Evolutionary conservation across 1,140 invertebrate genomes (phyloP).

Genomic region (Pissodes strobi): DNA sequence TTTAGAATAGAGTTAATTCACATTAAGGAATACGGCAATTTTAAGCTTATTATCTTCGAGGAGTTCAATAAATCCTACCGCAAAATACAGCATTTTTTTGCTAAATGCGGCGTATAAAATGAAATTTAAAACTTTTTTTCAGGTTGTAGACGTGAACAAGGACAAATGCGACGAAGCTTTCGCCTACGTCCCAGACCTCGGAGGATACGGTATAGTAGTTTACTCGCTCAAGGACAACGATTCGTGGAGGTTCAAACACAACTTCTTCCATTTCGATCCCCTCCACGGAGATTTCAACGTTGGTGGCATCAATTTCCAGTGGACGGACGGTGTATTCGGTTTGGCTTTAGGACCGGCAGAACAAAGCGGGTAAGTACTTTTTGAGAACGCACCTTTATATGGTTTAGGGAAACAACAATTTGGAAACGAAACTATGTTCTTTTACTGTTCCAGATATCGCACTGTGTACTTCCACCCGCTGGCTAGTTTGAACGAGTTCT

Average conservation of each 20-base stretch:
- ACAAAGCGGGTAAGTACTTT: slow-evolving; percentile 39
- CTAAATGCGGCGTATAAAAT: too few species aligned
- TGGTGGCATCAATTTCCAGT: slow-evolving; percentile 74
- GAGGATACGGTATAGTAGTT: slow-evolving; percentile 73
- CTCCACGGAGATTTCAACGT: slow-evolving; percentile 72
- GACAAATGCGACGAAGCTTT: slow-evolving; percentile 73
- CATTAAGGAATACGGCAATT: too few species aligned
- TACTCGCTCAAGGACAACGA: slow-evolving; percentile 73
- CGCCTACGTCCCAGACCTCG: slow-evolving; percentile 76
- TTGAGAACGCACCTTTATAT: too few species aligned
- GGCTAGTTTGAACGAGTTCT: slow-evolving; percentile 74
- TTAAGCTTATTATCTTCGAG: too few species aligned
- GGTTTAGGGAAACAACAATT: too few species aligned
- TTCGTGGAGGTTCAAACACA: slow-evolving; percentile 76
- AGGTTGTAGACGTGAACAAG: slow-evolving; percentile 67
- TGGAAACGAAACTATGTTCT: too few species aligned
- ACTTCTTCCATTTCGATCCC: slow-evolving; percentile 82
- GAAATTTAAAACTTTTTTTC: slow-evolving; percentile 18
- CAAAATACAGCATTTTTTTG: too few species aligned
- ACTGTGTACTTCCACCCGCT: slow-evolving; percentile 78
- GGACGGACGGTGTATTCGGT: slow-evolving; percentile 76
- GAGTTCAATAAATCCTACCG: too few species aligned
- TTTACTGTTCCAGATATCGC: slow-evolving; percentile 55
- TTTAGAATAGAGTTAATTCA: too few species aligned
- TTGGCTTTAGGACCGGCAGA: slow-evolving; percentile 59